phyloP scores from a whole-genome alignment of 2,797 vertebrate genomes.

The Hydrocynus forskahlii region DNA sequence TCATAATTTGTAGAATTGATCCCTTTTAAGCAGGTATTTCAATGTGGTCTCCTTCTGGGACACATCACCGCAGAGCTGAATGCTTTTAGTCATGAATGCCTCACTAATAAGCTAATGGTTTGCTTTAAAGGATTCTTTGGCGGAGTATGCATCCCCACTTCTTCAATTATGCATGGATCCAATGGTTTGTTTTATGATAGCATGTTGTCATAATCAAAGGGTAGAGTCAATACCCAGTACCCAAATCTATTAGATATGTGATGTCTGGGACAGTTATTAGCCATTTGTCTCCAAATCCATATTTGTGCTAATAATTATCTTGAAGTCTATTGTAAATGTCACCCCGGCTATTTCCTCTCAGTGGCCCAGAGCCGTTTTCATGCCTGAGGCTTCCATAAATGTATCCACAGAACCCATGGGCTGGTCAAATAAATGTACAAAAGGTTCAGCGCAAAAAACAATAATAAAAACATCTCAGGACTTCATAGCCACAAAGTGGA shows the following conservation, averaged over 20 bases:
- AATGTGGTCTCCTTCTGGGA: too few species aligned
- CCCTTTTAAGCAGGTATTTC: too few species aligned
- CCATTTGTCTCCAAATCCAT: background rate
- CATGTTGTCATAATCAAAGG: background rate
- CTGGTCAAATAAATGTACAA: slow-evolving; percentile 57
- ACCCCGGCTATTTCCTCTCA: slow-evolving; percentile 59
- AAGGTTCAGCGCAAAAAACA: slow-evolving; percentile 54
- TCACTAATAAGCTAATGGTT: background rate
- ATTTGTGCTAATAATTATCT: slow-evolving; percentile 59
- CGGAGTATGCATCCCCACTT: background rate
- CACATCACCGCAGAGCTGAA: too few species aligned
- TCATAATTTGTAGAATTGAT: too few species aligned
- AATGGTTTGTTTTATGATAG: background rate
- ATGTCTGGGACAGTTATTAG: background rate
- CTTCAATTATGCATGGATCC: background rate
- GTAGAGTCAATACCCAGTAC: background rate
- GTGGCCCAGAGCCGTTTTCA: slow-evolving; percentile 55
- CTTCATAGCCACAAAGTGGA: slow-evolving; percentile 35
- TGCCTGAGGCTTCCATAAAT: slow-evolving; percentile 54
- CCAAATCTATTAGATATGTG: background rate
- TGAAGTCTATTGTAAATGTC: slow-evolving; percentile 64
- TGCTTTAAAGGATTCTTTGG: background rate
- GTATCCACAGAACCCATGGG: slow-evolving; percentile 52
- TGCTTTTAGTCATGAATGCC: too few species aligned
- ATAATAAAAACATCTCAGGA: slow-evolving; percentile 54